Evolutionary conservation across 2,888 invertebrate species (phyloP), one percentile per base, ranked within the genome.

Genomic region (Amiota minor): DNA sequence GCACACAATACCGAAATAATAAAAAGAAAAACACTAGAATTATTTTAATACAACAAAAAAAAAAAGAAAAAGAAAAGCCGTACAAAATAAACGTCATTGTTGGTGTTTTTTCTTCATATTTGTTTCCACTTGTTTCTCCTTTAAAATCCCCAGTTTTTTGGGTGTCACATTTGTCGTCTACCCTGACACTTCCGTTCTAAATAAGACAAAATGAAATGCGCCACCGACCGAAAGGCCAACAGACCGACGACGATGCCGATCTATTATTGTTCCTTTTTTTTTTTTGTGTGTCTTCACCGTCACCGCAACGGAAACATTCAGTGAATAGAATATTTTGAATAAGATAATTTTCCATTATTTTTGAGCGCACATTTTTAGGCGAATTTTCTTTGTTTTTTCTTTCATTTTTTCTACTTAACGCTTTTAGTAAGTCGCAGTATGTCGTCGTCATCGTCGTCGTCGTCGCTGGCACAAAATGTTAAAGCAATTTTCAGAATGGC

Each of bases 311-410:
- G 67, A 68, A 68, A 35, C 35, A 49, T 20, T 18, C 11, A 20
- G 23, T 65, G 65, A 65, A 68, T 14, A 23, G 67, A 49, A 68
- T 53, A 68, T 49, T 50, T 53, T 65, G 53, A 68, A 68, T 50
- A 53, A 50, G 67, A 68, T 68, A 50, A 68, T 68, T 68, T 68
- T 47, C 67, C 50, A 53, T 59, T 68, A 67, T 68, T 68, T 50
- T 50, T 20, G 67, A 4, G 67, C 3, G 67, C 67, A 68, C 67
- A 68, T 50, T 68, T 68, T 68, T 35, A 6, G 50, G 59, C 20
- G 18, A 18, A 9, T 65, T 47, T 65, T 65, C 47, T 18, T 16
- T 65, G 10, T 47, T 16, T 16, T 46, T 4, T 68, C 46, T 59
- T 65, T 68, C 53, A 1, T 1, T 10, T 47, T 16, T 68, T 68